phyloP scores from a whole-genome alignment of 92 coral and sea anemone genomes.

The Umimayanthus chanpuru region DNA sequence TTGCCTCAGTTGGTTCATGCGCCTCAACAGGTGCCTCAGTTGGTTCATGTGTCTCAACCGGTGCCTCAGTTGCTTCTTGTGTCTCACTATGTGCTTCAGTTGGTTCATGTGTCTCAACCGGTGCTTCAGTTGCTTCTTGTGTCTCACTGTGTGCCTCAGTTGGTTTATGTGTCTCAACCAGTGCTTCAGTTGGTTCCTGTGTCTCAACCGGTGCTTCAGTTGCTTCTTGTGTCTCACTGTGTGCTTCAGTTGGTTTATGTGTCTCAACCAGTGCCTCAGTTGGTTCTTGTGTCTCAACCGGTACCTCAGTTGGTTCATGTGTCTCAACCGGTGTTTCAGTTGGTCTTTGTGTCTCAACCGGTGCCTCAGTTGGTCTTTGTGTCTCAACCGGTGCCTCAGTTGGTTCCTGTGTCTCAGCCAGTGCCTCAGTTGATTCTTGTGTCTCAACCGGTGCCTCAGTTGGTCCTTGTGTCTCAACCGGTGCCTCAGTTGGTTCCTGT shows the following conservation, averaged over 20 bases:
- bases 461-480: not conserved
- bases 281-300: not conserved
- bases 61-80: constrained; percentile 2
- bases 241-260: not conserved
- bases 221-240: not conserved
- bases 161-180: not conserved
- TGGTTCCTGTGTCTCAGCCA: not conserved
- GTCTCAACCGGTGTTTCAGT: not conserved
- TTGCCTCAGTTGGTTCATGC: not conserved
- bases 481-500: not conserved
- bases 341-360: not conserved
- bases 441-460: not conserved
- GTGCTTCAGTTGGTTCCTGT: not conserved
- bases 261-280: not conserved
- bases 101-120: constrained; percentile 7
- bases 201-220: not conserved
- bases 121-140: not conserved
- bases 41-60: not conserved
- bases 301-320: not conserved
- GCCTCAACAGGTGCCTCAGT: not conserved
- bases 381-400: not conserved
- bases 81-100: not conserved
- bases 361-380: not conserved
- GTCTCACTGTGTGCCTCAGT: not conserved
- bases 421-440: not conserved